A percentile compares a stretch with the other conserved stretches of the same genome.
phyloP scores from a whole-genome alignment of 92 coral and sea anemone species.

The Umimayanthus chanpuru region DNA sequence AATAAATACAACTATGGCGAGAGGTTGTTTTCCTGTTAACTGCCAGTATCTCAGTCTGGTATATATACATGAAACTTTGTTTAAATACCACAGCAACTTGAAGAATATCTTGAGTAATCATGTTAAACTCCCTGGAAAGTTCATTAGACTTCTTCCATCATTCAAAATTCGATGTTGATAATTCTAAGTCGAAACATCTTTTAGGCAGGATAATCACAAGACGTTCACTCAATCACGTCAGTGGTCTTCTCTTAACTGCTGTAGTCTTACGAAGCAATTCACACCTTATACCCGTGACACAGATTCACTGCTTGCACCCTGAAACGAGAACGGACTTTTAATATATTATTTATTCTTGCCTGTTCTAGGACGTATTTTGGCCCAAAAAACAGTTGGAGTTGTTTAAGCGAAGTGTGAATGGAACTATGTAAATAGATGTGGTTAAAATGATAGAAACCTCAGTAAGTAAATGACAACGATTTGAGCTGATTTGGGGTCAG shows the following conservation, averaged over 20 bases:
- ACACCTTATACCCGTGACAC: slow-evolving; percentile 23
- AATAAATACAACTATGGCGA: neutral
- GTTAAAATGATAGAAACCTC: too few species aligned
- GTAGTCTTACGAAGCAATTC: neutral
- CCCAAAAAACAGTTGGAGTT: neutral
- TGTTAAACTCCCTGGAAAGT: neutral
- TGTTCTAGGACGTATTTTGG: neutral
- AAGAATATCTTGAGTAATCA: neutral
- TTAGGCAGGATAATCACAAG: neutral
- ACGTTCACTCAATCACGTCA: too few species aligned
- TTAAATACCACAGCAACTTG: too few species aligned
- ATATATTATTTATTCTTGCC: neutral
- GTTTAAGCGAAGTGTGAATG: neutral
- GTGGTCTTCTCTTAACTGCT: neutral
- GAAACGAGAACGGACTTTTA: neutral
- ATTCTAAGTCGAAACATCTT: neutral
- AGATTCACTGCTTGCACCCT: slow-evolving; percentile 35
- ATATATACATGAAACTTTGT: neutral
- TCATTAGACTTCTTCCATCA: neutral
- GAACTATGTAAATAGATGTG: neutral
- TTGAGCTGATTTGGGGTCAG: too few species aligned
- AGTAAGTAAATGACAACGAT: too few species aligned
- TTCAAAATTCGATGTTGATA: neutral
- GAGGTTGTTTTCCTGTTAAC: neutral
- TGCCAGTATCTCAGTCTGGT: neutral